phyloP scores from a whole-genome alignment of 2,797 vertebrate species.

The Rhinophrynus dorsalis region DNA sequence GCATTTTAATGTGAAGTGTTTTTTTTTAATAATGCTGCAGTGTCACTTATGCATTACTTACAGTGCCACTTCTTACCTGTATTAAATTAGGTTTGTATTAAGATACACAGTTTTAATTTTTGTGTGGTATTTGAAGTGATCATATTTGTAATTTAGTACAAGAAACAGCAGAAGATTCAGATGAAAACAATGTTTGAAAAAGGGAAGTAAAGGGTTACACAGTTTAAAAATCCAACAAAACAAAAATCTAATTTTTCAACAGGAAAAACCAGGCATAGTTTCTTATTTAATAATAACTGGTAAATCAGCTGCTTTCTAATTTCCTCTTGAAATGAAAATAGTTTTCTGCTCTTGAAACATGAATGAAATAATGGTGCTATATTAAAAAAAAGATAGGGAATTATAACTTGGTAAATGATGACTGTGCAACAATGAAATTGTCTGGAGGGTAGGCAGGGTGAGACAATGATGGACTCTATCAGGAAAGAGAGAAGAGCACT shows the following conservation, averaged over 20 bases:
- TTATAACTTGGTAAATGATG: constrained; percentile 40
- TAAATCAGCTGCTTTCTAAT: constrained; percentile 11
- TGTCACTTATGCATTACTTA: too few species aligned
- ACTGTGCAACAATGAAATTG: constrained; percentile 32
- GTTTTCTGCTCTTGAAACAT: constrained; percentile 8
- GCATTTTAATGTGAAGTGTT: too few species aligned
- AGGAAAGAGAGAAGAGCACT: constrained; percentile 33
- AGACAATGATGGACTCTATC: constrained; percentile 42
- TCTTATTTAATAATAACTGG: neutral
- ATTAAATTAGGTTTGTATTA: too few species aligned
- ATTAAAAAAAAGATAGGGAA: constrained; percentile 13
- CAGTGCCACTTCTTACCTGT: too few species aligned
- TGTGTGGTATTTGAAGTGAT: too few species aligned
- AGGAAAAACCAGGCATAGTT: neutral
- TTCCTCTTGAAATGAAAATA: constrained; percentile 23
- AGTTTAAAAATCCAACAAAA: neutral
- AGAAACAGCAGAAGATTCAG: too few species aligned
- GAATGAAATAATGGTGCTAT: constrained; percentile 22
- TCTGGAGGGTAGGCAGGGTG: constrained; percentile 18
- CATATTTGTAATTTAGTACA: too few species aligned
- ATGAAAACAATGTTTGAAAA: too few species aligned
- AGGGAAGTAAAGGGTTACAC: too few species aligned
- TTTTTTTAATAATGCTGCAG: too few species aligned
- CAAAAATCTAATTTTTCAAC: constrained; percentile 1
- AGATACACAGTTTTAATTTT: too few species aligned